These are phyloP conservation scores for Spea hammondii DNA, from an alignment of 2,797 vertebrate genomes.

Conservation along the genomic window DNA sequence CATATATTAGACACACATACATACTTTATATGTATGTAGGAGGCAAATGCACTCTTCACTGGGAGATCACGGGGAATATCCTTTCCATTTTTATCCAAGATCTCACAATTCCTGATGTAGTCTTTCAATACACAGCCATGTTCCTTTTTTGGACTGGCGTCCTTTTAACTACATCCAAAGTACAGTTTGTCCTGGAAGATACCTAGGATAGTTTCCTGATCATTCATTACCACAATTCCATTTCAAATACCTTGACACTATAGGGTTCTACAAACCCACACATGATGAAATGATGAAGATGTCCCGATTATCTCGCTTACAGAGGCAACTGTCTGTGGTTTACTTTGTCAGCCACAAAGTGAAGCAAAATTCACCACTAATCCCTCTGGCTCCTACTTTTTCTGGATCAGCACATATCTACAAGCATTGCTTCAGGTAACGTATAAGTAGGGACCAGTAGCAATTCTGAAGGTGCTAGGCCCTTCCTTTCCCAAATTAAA, in stretches of 20 bases:
- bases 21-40: too few relatives aligned
- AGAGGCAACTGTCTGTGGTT: constrained; percentile 11
- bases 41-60: too few relatives aligned
- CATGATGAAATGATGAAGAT: not conserved
- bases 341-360: not conserved
- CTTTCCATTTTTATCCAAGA: too few relatives aligned
- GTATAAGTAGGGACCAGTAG: not conserved
- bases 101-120: too few relatives aligned
- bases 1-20: too few relatives aligned
- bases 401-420: constrained; percentile 3
- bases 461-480: not conserved
- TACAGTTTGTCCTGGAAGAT: not conserved
- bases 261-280: not conserved
- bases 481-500: constrained; percentile 25
- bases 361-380: not conserved
- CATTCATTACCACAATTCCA: not conserved
- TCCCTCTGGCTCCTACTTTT: constrained; percentile 6
- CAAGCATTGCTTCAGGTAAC: constrained; percentile 6
- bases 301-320: not conserved
- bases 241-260: constrained; percentile 4
- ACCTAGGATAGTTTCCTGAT: not conserved
- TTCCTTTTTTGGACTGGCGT: too few relatives aligned
- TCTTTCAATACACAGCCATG: too few relatives aligned
- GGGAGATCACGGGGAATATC: too few relatives aligned
- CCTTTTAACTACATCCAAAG: too few relatives aligned